Evolutionary conservation across 2,888 invertebrate genomes (phyloP), one percentile per base, ranked within the genome.

Genomic region (Oasisia sp.): DNA sequence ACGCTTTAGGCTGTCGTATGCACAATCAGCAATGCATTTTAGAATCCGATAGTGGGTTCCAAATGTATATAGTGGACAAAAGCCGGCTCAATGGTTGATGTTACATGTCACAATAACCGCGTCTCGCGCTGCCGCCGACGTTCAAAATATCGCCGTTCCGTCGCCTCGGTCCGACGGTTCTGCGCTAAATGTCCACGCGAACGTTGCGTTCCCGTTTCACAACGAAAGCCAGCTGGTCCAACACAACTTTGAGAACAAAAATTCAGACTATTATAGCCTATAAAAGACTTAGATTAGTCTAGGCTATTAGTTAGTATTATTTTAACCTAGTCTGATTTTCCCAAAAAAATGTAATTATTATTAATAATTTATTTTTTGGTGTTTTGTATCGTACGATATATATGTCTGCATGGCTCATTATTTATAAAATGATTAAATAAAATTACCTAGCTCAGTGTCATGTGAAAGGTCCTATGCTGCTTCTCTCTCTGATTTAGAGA

Each of bases 1-100:
- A 74, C 19, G 74, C 74, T 19, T 74, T 74, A 74, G n/a, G 74
- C 74, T 27, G 74, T 74, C 74, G 74, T 74, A 27, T 74, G 74
- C n/a, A n/a, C 74, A 74, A 74, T 74, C 74, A 74, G 74, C 74
- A n/a, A 27, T n/a, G n/a, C 74, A 19, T 74, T 74, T 74, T 74
- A 74, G 74, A 27, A 27, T 74, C 74, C 74, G 7, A 74, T 27
- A 74, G 74, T 27, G 74, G n/a, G 27, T n/a, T 74, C 74, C 74
- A 74, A 74, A 74, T 74, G 74, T 74, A 27, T 74, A 74, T 74
- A 74, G 19, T 74, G 74, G 27, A 74, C 74, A 74, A 74, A 74
- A 74, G 74, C 74, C 74, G 74, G n/a, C 74, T 74, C n/a, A n/a
- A 74, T 74, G 74, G 14, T 74, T 74, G 74, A 74, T 74, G 74